Evolutionary conservation across 2,797 vertebrate genomes (phyloP).

Genomic region (Pristis pectinata): DNA sequence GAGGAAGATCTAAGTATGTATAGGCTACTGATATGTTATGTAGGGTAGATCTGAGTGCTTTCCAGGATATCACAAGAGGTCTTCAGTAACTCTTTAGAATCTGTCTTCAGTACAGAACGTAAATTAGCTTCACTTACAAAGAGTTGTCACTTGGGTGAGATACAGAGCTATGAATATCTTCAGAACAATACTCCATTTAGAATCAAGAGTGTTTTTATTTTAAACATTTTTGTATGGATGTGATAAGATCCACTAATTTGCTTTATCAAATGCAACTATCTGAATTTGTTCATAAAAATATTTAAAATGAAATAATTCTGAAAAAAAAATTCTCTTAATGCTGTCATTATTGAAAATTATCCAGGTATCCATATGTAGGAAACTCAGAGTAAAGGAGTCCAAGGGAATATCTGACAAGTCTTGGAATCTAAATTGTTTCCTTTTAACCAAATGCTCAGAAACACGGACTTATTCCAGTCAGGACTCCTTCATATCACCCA

Average conservation of each 20-base stretch:
- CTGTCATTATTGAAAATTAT: not conserved
- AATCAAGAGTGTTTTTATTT: not conserved
- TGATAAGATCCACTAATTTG: not conserved
- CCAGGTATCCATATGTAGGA: not conserved
- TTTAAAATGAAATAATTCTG: slow-evolving; percentile 6
- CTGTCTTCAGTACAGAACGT: not conserved
- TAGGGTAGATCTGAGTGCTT: not conserved
- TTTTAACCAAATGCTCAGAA: not conserved
- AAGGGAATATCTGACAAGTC: not conserved
- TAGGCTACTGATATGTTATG: not conserved
- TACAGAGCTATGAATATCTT: not conserved
- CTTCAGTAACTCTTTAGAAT: not conserved
- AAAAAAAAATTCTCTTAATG: not conserved
- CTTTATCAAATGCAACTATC: not conserved
- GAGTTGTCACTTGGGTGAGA: not conserved
- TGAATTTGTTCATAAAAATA: not conserved
- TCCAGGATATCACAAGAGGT: not conserved
- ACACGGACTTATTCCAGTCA: not conserved
- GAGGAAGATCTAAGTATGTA: not conserved
- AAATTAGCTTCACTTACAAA: not conserved
- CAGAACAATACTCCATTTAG: not conserved
- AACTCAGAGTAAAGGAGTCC: not conserved
- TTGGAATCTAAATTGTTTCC: not conserved
- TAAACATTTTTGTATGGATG: not conserved
- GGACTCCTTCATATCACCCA: not conserved